phyloP scores from a whole-genome alignment of 2,888 invertebrate genomes.

The Trachelus stipa region DNA sequence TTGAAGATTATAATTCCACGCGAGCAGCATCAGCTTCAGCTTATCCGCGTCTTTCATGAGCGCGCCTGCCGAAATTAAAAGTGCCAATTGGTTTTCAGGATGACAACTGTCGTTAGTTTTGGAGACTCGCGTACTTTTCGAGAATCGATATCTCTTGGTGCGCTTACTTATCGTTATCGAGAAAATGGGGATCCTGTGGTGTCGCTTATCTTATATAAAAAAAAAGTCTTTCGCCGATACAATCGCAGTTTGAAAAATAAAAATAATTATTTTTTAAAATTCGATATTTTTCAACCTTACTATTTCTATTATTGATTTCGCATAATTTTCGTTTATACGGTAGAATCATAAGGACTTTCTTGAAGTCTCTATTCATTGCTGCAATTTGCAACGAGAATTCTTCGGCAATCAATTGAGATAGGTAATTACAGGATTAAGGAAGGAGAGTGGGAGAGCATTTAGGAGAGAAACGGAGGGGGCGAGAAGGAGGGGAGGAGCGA shows the following conservation, averaged over 20 bases:
- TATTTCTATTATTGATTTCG: background rate
- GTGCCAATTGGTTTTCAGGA: constrained; percentile 23
- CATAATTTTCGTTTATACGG: background rate
- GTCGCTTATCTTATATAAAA: background rate
- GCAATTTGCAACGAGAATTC: background rate
- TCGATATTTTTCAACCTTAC: background rate
- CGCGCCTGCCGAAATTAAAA: constrained; percentile 65
- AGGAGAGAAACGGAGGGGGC: background rate
- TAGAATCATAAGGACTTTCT: background rate
- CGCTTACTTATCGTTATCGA: background rate
- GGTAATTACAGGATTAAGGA: background rate
- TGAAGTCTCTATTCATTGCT: background rate
- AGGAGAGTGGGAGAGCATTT: background rate
- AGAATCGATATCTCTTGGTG: background rate
- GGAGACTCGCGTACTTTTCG: background rate
- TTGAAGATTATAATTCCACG: constrained; percentile 89
- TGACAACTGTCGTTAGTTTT: background rate
- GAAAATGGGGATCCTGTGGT: background rate
- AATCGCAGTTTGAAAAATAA: background rate
- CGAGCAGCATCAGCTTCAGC: constrained; percentile 88
- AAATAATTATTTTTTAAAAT: background rate
- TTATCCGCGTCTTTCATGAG: constrained; percentile 87
- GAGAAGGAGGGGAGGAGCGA: background rate
- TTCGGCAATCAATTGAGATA: background rate
- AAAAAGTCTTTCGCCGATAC: background rate